Conservation (phyloP, 2,888 invertebrate species). For the Mesodorylaimus sp. region DNA sequence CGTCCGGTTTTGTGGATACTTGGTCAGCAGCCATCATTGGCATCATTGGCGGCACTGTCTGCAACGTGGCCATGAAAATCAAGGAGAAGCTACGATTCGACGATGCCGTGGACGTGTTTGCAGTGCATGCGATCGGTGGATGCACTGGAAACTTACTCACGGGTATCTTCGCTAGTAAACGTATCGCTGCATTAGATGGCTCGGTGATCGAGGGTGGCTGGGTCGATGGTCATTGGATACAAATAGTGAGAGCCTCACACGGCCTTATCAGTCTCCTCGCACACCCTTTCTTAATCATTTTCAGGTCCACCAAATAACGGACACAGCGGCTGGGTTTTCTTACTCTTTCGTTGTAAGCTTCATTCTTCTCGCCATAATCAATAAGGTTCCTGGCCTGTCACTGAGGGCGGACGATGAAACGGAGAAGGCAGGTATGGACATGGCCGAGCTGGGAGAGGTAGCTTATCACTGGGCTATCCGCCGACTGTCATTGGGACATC, state of each 20-base stretch:
- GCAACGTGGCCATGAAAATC: too few relatives aligned
- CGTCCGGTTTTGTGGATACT: constrained; percentile 11
- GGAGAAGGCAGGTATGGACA: background rate
- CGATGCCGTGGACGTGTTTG: constrained; percentile 11
- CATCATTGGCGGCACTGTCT: background rate
- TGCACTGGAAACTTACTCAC: constrained; percentile 11
- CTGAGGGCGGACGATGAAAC: background rate
- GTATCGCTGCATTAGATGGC: constrained; percentile 8
- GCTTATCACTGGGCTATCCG: too few relatives aligned
- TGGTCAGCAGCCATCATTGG: constrained; percentile 12
- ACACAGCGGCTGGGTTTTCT: background rate
- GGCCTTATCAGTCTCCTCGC: too few relatives aligned
- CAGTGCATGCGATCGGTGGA: constrained; percentile 10
- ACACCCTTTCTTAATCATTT: too few relatives aligned
- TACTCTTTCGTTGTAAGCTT: background rate
- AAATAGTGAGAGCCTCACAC: too few relatives aligned
- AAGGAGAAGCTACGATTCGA: constrained; percentile 11
- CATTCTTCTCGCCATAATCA: background rate
- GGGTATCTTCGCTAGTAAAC: constrained; percentile 10
- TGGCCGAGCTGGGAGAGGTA: background rate
- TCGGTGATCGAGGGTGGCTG: constrained; percentile 7
- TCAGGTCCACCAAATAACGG: constrained; percentile 6
- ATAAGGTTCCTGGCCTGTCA: background rate
- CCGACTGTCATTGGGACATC: too few relatives aligned
- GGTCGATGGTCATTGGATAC: constrained; percentile 9